Evolutionary conservation across 1,140 invertebrate genomes (phyloP), one percentile per base, ranked within the genome.

Genomic region (Tetramorium parvispinum): DNA sequence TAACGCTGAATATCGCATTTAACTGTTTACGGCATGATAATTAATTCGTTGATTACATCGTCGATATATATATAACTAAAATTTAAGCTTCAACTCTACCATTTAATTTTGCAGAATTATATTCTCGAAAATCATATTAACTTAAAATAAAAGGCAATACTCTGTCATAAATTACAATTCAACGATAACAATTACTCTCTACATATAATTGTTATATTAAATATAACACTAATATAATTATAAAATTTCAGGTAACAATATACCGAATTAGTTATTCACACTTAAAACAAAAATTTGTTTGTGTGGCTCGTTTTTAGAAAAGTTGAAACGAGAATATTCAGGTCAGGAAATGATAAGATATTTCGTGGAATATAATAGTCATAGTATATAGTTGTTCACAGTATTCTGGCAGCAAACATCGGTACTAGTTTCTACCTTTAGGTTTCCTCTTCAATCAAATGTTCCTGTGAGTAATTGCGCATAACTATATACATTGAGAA

Each of bases 1-100:
- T 53, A 66, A 59, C 53, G 11, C 43, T 78, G 43, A 70, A 81
- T 81, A 70, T 37, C 21, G 40, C 40, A 46, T 65, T 66, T 66
- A 27, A 70, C 21, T 70, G 49, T 68, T 70, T 43, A 70, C 16
- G 32, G 43, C n/a, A 68, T 68, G 37, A 53, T 68, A 68, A 68
- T 81, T 40, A 53, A 53, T 53, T 27, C 7, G n/a, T 79, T 27
- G 24, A 53, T 57, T 73, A 73, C 3, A 75, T n/a, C 53, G 13
- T 49, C 49, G 21, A 68, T 24, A 24, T 49, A 57, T 57, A 16
- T 4, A 24, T 40, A 18, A 51, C 32, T 18, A 66, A 21, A 68
- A 37, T 53, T 51, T 37, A 49, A 68, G 21, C n/a, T 51, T 40
- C 1, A 32, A 40, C 32, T 53, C 13, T 18, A 16, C 13, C 10